Evolutionary conservation across 2,888 invertebrate species (phyloP).

Genomic region (Rambutsinella grinnellia): DNA sequence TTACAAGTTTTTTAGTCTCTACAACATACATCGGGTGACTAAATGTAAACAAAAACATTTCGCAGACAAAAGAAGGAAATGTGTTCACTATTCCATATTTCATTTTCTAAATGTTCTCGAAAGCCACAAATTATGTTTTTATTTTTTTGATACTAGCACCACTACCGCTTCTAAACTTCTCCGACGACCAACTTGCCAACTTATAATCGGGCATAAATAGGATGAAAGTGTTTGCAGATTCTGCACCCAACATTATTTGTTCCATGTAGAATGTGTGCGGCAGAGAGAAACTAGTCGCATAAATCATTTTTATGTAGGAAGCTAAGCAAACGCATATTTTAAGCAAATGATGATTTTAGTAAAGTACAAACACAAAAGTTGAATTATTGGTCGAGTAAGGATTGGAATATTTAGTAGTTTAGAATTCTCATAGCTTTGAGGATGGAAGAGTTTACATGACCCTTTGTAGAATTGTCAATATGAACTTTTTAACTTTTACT

Average conservation of each 20-base stretch:
- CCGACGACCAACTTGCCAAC: too few relatives aligned
- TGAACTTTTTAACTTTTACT: not conserved
- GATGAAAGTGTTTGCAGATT: too few relatives aligned
- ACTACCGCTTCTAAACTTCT: too few relatives aligned
- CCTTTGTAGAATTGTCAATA: constrained; percentile 1
- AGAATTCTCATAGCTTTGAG: too few relatives aligned
- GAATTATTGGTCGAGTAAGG: constrained; percentile 7
- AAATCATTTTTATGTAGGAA: constrained; percentile 20
- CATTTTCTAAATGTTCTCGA: constrained; percentile 35
- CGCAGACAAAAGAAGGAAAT: not conserved
- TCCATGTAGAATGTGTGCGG: not conserved
- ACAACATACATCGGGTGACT: not conserved
- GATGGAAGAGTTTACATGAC: not conserved
- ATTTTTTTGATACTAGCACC: not conserved
- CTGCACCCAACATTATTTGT: not conserved
- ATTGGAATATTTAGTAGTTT: too few relatives aligned
- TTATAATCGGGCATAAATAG: too few relatives aligned
- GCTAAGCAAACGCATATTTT: not conserved
- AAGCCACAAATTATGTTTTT: constrained; percentile 28
- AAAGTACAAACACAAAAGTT: not conserved
- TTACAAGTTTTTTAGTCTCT: not conserved
- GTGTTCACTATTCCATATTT: constrained; percentile 12
- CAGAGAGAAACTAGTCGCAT: constrained; percentile 19
- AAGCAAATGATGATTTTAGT: constrained; percentile 5
- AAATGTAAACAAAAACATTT: not conserved